Evolutionary conservation across 2,888 invertebrate species (phyloP).

Genomic region (Barypeithes pellucidus): DNA sequence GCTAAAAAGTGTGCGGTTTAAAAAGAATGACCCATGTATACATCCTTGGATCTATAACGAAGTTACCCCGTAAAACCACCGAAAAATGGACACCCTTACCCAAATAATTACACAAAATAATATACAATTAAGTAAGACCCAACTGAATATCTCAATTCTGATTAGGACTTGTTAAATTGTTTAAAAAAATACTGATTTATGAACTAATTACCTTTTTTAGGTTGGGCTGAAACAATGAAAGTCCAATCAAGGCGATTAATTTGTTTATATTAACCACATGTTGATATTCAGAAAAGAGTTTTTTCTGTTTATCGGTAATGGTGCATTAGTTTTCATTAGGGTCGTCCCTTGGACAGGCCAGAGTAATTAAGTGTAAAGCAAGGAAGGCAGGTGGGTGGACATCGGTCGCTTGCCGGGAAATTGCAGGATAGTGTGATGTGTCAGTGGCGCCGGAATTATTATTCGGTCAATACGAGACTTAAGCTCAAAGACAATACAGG

Average conservation of each 20-base stretch:
- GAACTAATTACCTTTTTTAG: slow-evolving; percentile 3
- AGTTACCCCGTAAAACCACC: too few species aligned
- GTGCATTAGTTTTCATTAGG: slow-evolving; percentile 57
- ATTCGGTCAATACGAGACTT: too few species aligned
- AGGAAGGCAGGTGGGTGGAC: slow-evolving; percentile 55
- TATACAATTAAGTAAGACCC: too few species aligned
- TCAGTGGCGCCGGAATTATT: neutral
- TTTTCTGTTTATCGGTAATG: slow-evolving; percentile 48
- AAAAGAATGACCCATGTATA: too few species aligned
- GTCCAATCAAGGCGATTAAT: slow-evolving; percentile 45
- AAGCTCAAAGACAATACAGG: too few species aligned
- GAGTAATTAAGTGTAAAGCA: slow-evolving; percentile 55
- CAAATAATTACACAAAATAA: too few species aligned
- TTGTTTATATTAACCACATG: slow-evolving; percentile 54
- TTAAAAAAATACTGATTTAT: neutral
- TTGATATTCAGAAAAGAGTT: slow-evolving; percentile 45
- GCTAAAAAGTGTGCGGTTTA: too few species aligned
- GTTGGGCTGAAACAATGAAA: slow-evolving; percentile 25
- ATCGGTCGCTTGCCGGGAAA: slow-evolving; percentile 44
- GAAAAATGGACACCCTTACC: too few species aligned
- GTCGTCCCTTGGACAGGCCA: slow-evolving; percentile 52
- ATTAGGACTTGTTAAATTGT: too few species aligned
- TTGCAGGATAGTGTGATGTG: slow-evolving; percentile 45
- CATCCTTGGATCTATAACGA: too few species aligned
- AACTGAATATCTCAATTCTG: too few species aligned